These are phyloP conservation scores for Danionella dracula DNA, from an alignment of 2,797 vertebrate genomes.

Conservation along the genomic window DNA sequence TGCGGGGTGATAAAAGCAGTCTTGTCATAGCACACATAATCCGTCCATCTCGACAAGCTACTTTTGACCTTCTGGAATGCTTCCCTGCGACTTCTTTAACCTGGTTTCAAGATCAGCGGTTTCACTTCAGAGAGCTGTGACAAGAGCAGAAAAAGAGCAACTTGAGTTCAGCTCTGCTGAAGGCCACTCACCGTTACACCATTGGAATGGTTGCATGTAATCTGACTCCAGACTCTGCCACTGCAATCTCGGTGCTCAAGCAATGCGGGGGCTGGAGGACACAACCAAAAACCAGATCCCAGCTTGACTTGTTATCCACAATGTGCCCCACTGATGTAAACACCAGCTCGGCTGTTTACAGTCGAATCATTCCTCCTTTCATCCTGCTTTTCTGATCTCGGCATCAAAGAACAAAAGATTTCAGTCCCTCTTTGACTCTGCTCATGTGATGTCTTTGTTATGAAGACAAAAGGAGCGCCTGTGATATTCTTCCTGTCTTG, in stretches of 20 bases:
- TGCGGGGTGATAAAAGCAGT: neutral
- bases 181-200: slow-evolving; percentile 76
- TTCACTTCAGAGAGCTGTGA: neutral
- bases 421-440: neutral
- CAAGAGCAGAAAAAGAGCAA: neutral
- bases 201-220: slow-evolving; percentile 82
- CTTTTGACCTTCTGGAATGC: neutral
- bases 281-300: slow-evolving; percentile 21
- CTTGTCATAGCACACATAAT: neutral
- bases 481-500: slow-evolving; percentile 15
- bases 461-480: slow-evolving; percentile 41
- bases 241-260: slow-evolving; percentile 60
- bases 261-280: slow-evolving; percentile 44
- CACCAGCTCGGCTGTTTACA: neutral
- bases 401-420: slow-evolving; percentile 19
- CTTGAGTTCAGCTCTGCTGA: neutral
- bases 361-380: neutral
- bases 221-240: slow-evolving; percentile 60
- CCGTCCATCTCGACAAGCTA: neutral
- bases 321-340: neutral
- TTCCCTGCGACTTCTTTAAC: slow-evolving; percentile 13
- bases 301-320: neutral
- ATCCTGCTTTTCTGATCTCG: slow-evolving; percentile 2
- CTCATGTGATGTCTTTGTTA: slow-evolving; percentile 19
- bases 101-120: neutral